phyloP scores from a whole-genome alignment of 92 coral and sea anemone genomes.

The Porites divaricata region DNA sequence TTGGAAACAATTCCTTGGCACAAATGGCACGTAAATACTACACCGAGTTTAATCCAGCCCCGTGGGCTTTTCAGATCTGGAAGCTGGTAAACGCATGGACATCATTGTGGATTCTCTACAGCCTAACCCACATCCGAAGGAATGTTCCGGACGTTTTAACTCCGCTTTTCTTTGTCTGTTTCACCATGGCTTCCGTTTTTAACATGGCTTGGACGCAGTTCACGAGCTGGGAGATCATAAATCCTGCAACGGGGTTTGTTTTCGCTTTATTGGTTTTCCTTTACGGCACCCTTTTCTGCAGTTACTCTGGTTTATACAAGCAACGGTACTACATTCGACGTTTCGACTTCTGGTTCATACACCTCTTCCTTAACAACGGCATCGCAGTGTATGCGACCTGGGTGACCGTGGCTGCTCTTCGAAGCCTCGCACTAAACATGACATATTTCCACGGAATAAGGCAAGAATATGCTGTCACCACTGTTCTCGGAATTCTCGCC shows the following conservation, averaged over 20 bases:
- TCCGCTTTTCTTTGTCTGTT: conserved; percentile 58
- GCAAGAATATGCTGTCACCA: conserved; percentile 49
- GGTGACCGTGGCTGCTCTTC: conserved; percentile 65
- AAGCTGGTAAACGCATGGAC: conserved; percentile 73
- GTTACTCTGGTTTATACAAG: conserved; percentile 52
- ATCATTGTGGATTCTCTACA: conserved; percentile 62
- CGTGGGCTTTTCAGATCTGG: conserved; percentile 76
- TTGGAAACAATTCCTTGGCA: conserved; percentile 45
- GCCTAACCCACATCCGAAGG: conserved; percentile 57
- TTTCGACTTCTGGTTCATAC: conserved; percentile 66
- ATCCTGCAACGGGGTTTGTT: conserved; percentile 21
- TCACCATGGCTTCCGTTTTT: conserved; percentile 55
- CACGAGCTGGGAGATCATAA: conserved; percentile 49
- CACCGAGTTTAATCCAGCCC: conserved; percentile 74
- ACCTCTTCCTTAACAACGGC: conserved; percentile 66
- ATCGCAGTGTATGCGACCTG: conserved; percentile 65
- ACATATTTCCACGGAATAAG: conserved; percentile 54
- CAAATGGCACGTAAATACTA: conserved; percentile 51
- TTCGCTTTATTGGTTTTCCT: conserved; percentile 32
- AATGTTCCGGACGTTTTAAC: conserved; percentile 58
- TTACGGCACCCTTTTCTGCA: conserved; percentile 54
- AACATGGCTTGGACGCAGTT: conserved; percentile 65
- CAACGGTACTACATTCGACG: conserved; percentile 24
- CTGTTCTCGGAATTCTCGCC: conserved; percentile 59
- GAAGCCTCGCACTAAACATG: conserved; percentile 56